Evolutionary conservation across 1,140 invertebrate genomes (phyloP).

Genomic region (Zaprionus camerounensis): DNA sequence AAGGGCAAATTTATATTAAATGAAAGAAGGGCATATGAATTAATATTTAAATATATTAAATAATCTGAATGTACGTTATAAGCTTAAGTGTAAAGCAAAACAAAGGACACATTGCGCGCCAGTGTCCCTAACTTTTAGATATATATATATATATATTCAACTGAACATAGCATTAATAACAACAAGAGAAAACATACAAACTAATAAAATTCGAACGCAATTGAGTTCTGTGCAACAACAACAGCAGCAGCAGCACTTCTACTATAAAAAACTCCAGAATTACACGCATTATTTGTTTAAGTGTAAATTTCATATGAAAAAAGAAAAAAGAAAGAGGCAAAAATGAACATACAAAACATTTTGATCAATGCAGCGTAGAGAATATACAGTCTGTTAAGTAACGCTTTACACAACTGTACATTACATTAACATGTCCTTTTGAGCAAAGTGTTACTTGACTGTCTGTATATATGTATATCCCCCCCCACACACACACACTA

Average conservation of each 20-base stretch:
- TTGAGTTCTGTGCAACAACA: neutral
- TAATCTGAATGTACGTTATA: constrained; percentile 48
- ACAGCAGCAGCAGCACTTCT: constrained; percentile 12
- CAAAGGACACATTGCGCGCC: constrained; percentile 62
- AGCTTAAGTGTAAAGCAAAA: constrained; percentile 68
- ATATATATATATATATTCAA: constrained; percentile 17
- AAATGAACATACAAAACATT: neutral
- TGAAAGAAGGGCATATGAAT: constrained; percentile 49
- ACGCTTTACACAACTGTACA: too few species aligned
- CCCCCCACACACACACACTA: constrained; percentile 24
- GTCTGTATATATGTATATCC: constrained; percentile 14
- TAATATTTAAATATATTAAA: constrained; percentile 63
- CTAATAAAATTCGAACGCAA: constrained; percentile 4
- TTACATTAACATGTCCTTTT: too few species aligned
- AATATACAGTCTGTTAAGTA: neutral
- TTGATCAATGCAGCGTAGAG: constrained; percentile 13
- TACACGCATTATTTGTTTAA: constrained; percentile 42
- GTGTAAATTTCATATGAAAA: constrained; percentile 18
- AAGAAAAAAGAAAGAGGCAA: neutral
- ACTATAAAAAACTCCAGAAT: neutral
- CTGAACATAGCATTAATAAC: constrained; percentile 55
- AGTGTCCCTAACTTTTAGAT: constrained; percentile 71
- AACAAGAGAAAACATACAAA: neutral
- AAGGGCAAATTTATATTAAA: constrained; percentile 60
- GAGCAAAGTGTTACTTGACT: too few species aligned